A percentile compares a stretch with the other conserved stretches of the same genome.
Conservation (phyloP, 1,140 invertebrate genomes). For the Calycopis cecrops region DNA sequence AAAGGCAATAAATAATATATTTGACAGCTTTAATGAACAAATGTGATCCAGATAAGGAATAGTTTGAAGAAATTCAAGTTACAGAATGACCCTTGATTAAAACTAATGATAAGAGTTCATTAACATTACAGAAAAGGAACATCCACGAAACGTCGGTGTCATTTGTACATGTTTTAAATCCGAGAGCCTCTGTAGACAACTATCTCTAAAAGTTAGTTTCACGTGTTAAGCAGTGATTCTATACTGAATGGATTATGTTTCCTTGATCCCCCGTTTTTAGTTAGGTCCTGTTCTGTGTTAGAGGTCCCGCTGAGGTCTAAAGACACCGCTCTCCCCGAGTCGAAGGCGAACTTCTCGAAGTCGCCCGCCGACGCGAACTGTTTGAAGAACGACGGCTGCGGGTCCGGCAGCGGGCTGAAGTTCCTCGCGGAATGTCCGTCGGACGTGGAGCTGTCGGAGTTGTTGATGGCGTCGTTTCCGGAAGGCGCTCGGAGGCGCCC, state of each 20-base stretch:
- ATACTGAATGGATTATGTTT: conserved; percentile 88
- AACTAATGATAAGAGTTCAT: conserved; percentile 45
- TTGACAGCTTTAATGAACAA: too few relatives aligned
- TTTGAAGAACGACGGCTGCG: conserved; percentile 60
- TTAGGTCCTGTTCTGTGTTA: conserved; percentile 67
- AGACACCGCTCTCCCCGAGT: conserved; percentile 62
- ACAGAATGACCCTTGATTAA: conserved; percentile 19
- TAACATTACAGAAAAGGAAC: conserved; percentile 47
- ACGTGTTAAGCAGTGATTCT: conserved; percentile 87
- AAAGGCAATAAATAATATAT: too few relatives aligned
- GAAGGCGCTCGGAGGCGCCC: conserved; percentile 59
- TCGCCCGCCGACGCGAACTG: conserved; percentile 51
- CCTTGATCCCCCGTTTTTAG: conserved; percentile 63
- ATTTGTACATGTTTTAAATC: conserved; percentile 11
- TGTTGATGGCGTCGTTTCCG: conserved; percentile 69
- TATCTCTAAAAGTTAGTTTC: conserved; percentile 62
- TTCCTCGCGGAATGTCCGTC: conserved; percentile 69
- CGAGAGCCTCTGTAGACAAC: conserved; percentile 48
- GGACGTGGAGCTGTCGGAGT: conserved; percentile 76
- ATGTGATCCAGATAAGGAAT: neutral
- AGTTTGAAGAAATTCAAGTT: conserved; percentile 18
- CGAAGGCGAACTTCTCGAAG: conserved; percentile 69
- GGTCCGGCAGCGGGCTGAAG: conserved; percentile 77
- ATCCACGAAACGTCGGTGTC: conserved; percentile 40
- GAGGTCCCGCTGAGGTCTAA: conserved; percentile 65